Evolutionary conservation across 2,797 vertebrate species (phyloP), one percentile per base, ranked within the genome.

Genomic region (Brotula barbata): DNA sequence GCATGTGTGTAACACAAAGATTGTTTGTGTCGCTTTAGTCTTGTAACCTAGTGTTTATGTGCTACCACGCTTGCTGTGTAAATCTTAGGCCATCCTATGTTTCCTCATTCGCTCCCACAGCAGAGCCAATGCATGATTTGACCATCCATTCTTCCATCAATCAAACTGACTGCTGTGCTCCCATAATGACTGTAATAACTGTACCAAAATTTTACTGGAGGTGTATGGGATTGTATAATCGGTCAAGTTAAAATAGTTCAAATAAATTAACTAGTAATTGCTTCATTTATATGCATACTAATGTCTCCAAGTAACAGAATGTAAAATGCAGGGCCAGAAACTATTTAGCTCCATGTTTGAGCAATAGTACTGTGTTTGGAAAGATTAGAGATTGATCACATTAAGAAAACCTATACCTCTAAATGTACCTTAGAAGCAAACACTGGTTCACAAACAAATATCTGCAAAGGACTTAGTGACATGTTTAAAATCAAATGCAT

Each of bases 61-160:
- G 25, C 25, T 28, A 28, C 25, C 25, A 28, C n/a, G n/a, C n/a
- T n/a, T n/a, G n/a, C n/a, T n/a, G n/a, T n/a, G n/a, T n/a, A n/a
- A n/a, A n/a, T n/a, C n/a, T n/a, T n/a, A n/a, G n/a, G n/a, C n/a
- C n/a, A n/a, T n/a, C n/a, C n/a, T n/a, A n/a, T n/a, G n/a, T n/a
- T n/a, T n/a, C n/a, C n/a, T n/a, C n/a, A n/a, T 44, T 43, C 45
- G 50, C 49, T 6, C 45, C 72, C 17, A 33, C 45, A 66, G 48
- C 48, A 41, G 39, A 56, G 48, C 12, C 17, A 0, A 11, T 14
- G 39, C 21, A 12, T 23, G 60, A 65, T 78, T 66, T 68, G 58
- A 77, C 52, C 12, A 54, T 71, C 65, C 65, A 61, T 53, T 23
- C 47, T 37, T 49, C 68, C 48, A 40, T 73, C 78, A 78, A 71